phyloP scores from a whole-genome alignment of 2,888 invertebrate genomes.

The Cataglyphis livida region DNA sequence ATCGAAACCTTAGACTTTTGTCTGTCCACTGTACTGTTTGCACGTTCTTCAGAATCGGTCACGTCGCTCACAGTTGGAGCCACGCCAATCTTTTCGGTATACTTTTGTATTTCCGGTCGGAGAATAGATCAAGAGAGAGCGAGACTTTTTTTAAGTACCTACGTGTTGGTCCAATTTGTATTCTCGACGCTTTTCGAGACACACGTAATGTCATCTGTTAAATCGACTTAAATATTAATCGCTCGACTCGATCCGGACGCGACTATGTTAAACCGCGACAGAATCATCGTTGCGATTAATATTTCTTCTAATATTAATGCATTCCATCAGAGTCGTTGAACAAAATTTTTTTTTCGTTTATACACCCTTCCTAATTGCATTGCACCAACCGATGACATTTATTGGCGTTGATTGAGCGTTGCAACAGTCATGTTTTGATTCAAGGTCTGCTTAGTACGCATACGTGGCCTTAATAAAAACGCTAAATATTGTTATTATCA shows the following conservation, averaged over 20 bases:
- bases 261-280: background rate
- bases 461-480: slow-evolving; percentile 78
- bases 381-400: slow-evolving; percentile 79
- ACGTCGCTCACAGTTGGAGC: slow-evolving; percentile 68
- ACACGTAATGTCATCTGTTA: background rate
- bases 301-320: slow-evolving; percentile 20
- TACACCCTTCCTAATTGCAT: slow-evolving; percentile 78
- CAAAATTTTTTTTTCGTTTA: slow-evolving; percentile 24
- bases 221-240: background rate
- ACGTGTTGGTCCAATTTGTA: background rate
- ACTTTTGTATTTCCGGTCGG: slow-evolving; percentile 77
- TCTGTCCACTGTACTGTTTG: slow-evolving; percentile 47
- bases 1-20: slow-evolving; percentile 61
- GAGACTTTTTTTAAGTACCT: background rate
- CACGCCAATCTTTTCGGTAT: slow-evolving; percentile 73
- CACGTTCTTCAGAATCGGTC: slow-evolving; percentile 52
- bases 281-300: slow-evolving; percentile 15
- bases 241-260: background rate
- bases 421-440: slow-evolving; percentile 79
- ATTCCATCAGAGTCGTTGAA: slow-evolving; percentile 25
- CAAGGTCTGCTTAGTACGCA: slow-evolving; percentile 77
- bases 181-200: slow-evolving; percentile 12
- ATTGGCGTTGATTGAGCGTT: slow-evolving; percentile 81
- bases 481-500: slow-evolving; percentile 64
- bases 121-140: slow-evolving; percentile 48